Base-by-base conservation (phyloP, 2,888 invertebrate genomes). In the Coecobrya sp. region DNA sequence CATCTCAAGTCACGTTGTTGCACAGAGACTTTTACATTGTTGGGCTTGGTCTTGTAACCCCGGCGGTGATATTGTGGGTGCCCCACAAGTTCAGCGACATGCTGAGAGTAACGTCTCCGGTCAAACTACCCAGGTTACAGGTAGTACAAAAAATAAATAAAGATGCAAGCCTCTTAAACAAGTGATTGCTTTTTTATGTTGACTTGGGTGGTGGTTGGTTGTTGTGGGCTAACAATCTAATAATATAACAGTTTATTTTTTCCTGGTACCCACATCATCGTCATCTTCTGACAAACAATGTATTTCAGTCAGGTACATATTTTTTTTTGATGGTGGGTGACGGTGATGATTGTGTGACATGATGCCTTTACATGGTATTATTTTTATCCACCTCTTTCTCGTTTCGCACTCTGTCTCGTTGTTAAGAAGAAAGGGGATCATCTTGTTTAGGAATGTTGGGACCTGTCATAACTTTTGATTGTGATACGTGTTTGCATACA, bases 31-130 rank as follows among this genome's bases (percentile, higher is more conserved):
- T 10, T 36, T 70, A 36, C 36, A 36, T 70, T 42, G 45, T 19
- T 42, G 73, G 73, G 73, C 73, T 73, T 73, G 73, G 73, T 45
- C 73, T 45, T 73, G 19, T 45, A 73, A 45, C 68, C 68, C 68
- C 68, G 68, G 68, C 68, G 36, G 68, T 36, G 36, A 4, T 36
- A 2, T 8, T 70, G 68, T 5, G 19, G 68, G 68, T 70, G 13
- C 25, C 13, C 65, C 25, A 13, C 68, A 70, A n/a, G 68, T 70
- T 70, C n/a, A 70, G 30, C 36, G 30, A 70, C 68, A 36, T n/a
- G 68, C 36, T 3, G 68, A 8, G 36, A 36, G 16, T n/a, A 36
- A 3, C 16, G 36, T 10, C n/a, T n/a, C 22, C 30, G 68, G 68
- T 70, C 68, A 70, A 13, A 16, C 65, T 10, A 25, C 65, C 1